A percentile compares a stretch with the other conserved stretches of the same genome.
Evolutionary conservation across 1,140 invertebrate genomes (phyloP).

Genomic region (Ceratina calcarata): DNA sequence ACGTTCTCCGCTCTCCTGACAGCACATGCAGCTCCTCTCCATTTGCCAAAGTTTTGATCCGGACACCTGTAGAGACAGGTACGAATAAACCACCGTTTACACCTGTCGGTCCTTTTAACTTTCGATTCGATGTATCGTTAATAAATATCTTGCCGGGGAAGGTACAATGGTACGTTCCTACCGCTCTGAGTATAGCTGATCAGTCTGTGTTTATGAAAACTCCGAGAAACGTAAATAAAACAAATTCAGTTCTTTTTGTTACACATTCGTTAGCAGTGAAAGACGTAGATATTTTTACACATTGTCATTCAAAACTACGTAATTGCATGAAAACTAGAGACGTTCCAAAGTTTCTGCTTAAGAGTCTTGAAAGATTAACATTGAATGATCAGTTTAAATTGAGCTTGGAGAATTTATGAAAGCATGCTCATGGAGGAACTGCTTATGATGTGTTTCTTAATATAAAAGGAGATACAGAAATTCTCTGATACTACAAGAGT

Average conservation of each 20-base stretch:
- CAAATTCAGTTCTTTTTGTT: not conserved
- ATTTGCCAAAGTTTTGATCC: conserved; percentile 98
- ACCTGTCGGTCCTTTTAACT: not conserved
- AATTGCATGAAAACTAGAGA: not conserved
- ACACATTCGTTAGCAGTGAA: not conserved
- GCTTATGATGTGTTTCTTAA: no score
- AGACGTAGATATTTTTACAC: not conserved
- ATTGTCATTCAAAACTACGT: not conserved
- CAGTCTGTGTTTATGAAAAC: not conserved
- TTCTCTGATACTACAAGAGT: no score
- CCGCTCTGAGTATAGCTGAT: no score
- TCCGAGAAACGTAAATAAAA: not conserved
- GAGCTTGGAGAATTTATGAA: no score
- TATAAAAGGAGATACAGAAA: no score
- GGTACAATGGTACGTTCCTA: no score
- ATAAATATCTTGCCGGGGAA: no score
- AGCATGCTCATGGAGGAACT: no score
- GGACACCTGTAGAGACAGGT: conserved; percentile 86
- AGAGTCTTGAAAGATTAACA: no score
- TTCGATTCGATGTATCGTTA: no score
- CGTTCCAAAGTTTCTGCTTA: no score
- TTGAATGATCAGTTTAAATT: no score
- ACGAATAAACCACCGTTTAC: not conserved
- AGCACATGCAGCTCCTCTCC: conserved; percentile 96
- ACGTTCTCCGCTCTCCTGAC: conserved; percentile 94